These are phyloP conservation scores for Tragulus kanchil DNA, from an alignment of 2,113 vertebrate species.

Conservation along the genomic window DNA sequence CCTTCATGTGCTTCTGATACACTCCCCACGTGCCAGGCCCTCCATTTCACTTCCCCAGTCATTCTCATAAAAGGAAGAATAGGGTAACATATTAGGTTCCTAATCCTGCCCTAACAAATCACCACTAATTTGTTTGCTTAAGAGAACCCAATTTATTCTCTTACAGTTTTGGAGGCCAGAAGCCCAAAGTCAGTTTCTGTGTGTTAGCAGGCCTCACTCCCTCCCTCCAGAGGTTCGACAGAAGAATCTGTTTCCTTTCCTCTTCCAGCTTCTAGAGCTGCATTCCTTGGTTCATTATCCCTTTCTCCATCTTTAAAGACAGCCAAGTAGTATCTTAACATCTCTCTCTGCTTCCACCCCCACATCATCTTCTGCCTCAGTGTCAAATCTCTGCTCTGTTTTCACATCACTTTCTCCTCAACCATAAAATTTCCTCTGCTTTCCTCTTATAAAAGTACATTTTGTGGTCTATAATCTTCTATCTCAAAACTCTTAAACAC, in stretches of 20 bases:
- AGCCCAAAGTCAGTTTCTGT: constrained; percentile 12
- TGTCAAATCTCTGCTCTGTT: not conserved
- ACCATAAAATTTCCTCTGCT: not conserved
- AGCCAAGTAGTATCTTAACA: not conserved
- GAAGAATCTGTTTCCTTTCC: not conserved
- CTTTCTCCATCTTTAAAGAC: not conserved
- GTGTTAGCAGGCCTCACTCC: not conserved
- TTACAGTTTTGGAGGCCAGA: not conserved
- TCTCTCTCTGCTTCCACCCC: not conserved
- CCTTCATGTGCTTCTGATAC: not conserved
- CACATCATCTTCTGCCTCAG: not conserved
- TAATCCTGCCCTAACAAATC: not conserved
- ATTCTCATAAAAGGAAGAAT: not conserved
- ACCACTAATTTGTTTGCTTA: not conserved
- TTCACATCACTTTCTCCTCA: not conserved
- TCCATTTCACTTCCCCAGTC: not conserved
- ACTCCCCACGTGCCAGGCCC: not conserved
- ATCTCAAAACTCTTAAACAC: constrained; percentile 14
- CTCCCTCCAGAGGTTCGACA: not conserved
- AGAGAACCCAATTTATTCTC: not conserved
- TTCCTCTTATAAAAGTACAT: not conserved
- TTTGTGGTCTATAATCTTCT: not conserved
- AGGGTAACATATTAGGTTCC: not conserved
- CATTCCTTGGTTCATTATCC: not conserved
- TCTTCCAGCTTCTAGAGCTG: not conserved